Conservation (phyloP, 2,888 invertebrate species). For the Luperina nickerlii region DNA sequence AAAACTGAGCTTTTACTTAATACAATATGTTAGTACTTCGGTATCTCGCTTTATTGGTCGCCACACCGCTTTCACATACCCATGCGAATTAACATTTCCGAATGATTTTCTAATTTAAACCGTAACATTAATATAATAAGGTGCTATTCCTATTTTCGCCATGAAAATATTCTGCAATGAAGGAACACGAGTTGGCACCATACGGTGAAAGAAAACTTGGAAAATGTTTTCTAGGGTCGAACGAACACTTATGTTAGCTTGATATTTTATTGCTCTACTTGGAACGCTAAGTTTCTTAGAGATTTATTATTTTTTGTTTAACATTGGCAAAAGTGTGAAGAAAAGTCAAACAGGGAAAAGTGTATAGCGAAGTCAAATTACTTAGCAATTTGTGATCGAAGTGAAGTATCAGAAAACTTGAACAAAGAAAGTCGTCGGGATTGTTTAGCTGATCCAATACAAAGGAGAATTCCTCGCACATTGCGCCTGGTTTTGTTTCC, state of each 20-base stretch:
- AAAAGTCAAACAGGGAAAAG: constrained; percentile 35
- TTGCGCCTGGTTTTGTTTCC: constrained; percentile 21
- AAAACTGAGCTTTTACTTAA: constrained; percentile 44
- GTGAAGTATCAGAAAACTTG: constrained; percentile 40
- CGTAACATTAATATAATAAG: constrained; percentile 34
- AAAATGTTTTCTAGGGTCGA: constrained; percentile 57
- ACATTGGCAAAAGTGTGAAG: constrained; percentile 27
- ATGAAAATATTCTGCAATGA: constrained; percentile 31
- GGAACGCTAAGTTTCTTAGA: constrained; percentile 38
- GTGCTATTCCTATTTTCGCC: constrained; percentile 22
- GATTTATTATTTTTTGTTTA: constrained; percentile 47
- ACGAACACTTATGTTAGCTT: constrained; percentile 58
- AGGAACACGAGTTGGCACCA: constrained; percentile 49
- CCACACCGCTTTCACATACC: constrained; percentile 45
- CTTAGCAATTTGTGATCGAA: constrained; percentile 54
- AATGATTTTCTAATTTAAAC: constrained; percentile 42
- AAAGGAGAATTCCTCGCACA: constrained; percentile 28
- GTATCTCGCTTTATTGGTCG: constrained; percentile 56
- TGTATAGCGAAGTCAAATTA: constrained; percentile 45
- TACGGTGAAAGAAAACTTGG: constrained; percentile 63
- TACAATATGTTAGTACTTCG: constrained; percentile 20
- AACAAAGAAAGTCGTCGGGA: constrained; percentile 39
- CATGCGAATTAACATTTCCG: constrained; percentile 37
- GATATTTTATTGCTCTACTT: constrained; percentile 61
- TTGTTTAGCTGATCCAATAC: constrained; percentile 17